Percentiles rank a stretch among this genome's conserved stretches.
phyloP scores from a whole-genome alignment of 2,888 invertebrate species.

The Trachelus troglodyta region DNA sequence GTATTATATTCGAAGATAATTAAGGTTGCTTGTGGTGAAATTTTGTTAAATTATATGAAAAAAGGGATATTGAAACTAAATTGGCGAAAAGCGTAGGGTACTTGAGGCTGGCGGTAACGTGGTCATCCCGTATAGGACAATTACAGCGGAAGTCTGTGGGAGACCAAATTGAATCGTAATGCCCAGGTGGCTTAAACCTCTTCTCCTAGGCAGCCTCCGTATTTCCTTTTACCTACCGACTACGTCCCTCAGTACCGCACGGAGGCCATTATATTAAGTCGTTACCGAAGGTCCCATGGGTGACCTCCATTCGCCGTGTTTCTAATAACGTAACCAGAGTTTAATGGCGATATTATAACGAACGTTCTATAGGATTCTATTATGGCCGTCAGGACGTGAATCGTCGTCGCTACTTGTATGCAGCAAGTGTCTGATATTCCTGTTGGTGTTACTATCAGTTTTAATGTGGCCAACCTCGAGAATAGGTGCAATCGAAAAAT shows the following conservation, averaged over 20 bases:
- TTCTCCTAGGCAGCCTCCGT: constrained; percentile 11
- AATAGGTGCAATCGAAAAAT: too few relatives aligned
- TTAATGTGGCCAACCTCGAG: too few relatives aligned
- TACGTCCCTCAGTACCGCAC: constrained; percentile 18
- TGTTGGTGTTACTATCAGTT: too few relatives aligned
- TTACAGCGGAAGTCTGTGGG: not conserved
- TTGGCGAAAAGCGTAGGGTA: too few relatives aligned
- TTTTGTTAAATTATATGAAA: too few relatives aligned
- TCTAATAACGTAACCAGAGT: constrained; percentile 13
- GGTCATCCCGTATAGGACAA: too few relatives aligned
- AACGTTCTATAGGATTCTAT: not conserved
- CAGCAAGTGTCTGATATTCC: too few relatives aligned
- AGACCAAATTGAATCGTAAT: constrained; percentile 33
- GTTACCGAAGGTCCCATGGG: constrained; percentile 17
- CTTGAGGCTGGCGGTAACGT: too few relatives aligned
- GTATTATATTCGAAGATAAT: constrained; percentile 11
- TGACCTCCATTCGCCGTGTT: constrained; percentile 11
- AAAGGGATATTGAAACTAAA: too few relatives aligned
- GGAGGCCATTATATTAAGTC: constrained; percentile 28
- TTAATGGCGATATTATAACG: constrained; percentile 11
- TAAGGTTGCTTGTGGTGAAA: constrained; percentile 3
- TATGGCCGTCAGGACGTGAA: not conserved
- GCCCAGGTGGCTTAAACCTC: constrained; percentile 36
- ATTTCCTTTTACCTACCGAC: constrained; percentile 5
- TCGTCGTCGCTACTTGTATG: too few relatives aligned